Evolutionary conservation across 2,797 vertebrate genomes (phyloP).

Genomic region (Thamnophis elegans): DNA sequence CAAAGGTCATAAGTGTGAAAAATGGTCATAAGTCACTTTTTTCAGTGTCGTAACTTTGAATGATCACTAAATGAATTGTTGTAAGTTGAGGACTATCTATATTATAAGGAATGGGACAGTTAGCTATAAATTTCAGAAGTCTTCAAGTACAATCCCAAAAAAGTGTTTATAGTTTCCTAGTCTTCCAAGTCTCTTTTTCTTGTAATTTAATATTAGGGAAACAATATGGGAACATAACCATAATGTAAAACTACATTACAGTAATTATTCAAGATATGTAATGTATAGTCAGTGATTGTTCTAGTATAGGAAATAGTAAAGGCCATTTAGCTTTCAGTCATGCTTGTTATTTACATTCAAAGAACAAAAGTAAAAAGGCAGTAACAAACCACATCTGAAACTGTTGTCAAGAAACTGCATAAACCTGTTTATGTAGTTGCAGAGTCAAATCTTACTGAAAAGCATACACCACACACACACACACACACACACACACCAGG

Average conservation of each 20-base stretch:
- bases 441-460: not conserved
- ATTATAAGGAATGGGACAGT: slow-evolving; percentile 69
- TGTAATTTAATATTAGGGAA: slow-evolving; percentile 65
- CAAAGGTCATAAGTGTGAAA: no score
- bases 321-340: slow-evolving; percentile 52
- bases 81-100: no score
- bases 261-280: slow-evolving; percentile 59
- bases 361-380: slow-evolving; percentile 31
- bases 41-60: no score
- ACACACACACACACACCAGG: not conserved
- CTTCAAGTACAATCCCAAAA: slow-evolving; percentile 61
- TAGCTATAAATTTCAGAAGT: slow-evolving; percentile 69
- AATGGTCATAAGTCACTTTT: no score
- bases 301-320: slow-evolving; percentile 56
- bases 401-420: not conserved
- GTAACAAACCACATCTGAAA: slow-evolving; percentile 9
- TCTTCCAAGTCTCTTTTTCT: slow-evolving; percentile 64
- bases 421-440: not conserved
- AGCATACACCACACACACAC: not conserved
- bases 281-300: slow-evolving; percentile 65
- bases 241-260: slow-evolving; percentile 61
- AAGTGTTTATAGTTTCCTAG: slow-evolving; percentile 66
- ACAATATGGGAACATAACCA: slow-evolving; percentile 50
- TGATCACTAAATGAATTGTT: no score
- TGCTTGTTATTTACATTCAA: slow-evolving; percentile 55